Evolutionary conservation across 1,140 invertebrate species (phyloP), one percentile per base, ranked within the genome.

Genomic region (Plectrocnemia conspersa): DNA sequence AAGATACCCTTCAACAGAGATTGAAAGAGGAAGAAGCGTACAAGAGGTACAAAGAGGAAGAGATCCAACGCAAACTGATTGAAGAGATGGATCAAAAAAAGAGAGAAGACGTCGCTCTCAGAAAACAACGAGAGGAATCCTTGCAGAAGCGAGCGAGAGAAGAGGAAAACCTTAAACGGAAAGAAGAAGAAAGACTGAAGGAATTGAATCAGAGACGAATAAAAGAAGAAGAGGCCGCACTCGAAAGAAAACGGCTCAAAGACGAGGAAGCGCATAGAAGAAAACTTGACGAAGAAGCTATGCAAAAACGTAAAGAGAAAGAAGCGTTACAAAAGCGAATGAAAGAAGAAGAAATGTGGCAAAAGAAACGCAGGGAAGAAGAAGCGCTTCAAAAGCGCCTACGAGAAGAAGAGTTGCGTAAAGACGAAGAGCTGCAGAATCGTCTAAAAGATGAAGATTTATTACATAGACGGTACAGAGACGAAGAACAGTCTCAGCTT

Each of bases 1-100:
- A 56, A 42, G 46, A 22, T 41, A 27, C 48, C 23, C 16, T 46
- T n/a, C 33, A 25, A 5, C 36, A 48, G 13, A 36, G 42, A 27
- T 27, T 27, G 4, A 2, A 11, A 9, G 65, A 66, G 48, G 64
- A 65, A 49, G 66, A 68, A 21, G 63, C 64, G 0, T 65, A 68
- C 4, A 25, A 23, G 9, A 29, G 36, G 19, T 15, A 15, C 7
- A 46, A 35, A 38, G 48, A 42, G 42, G 46, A 59, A 7, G 58
- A 63, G 29, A n/a, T 38, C 15, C 56, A 53, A 24, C 15, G 50
- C 11, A 54, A 46, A 46, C 6, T 36, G 11, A 23, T 36, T 19
- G 42, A 54, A 22, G 41, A 36, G 3, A 18, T 44, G 19, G 25
- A 45, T 33, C 33, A 16, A 46, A 15, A 35, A n/a, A 42, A 24